Conservation (phyloP, 2,888 invertebrate species). For the Pheosia gnoma region DNA sequence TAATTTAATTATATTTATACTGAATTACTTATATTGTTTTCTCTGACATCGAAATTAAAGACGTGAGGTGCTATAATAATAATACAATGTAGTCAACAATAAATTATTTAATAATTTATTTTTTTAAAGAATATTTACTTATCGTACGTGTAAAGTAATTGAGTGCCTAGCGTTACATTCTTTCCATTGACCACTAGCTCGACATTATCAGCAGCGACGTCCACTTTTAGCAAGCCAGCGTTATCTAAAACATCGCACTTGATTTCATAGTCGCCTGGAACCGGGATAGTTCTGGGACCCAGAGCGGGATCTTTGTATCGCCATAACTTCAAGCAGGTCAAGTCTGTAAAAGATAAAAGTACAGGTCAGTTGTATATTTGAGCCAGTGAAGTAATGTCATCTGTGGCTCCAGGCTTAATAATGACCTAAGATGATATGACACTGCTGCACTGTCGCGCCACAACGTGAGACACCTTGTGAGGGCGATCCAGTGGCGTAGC, state of each 20-base stretch:
- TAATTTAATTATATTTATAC: slow-evolving; percentile 68
- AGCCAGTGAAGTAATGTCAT: no score
- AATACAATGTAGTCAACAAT: slow-evolving; percentile 32
- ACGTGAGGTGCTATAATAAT: slow-evolving; percentile 25
- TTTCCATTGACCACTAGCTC: slow-evolving; percentile 72
- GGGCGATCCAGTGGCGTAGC: no score
- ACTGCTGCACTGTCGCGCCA: no score
- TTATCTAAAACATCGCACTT: slow-evolving; percentile 84
- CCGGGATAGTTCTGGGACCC: slow-evolving; percentile 91
- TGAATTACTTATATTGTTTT: slow-evolving; percentile 13
- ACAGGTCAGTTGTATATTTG: not conserved
- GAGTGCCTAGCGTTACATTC: slow-evolving; percentile 76
- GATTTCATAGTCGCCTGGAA: slow-evolving; percentile 85
- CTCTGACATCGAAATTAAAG: not conserved
- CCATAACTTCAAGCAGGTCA: slow-evolving; percentile 87
- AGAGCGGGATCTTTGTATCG: slow-evolving; percentile 89
- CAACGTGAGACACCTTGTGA: no score
- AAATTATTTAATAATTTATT: slow-evolving; percentile 33
- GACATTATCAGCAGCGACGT: slow-evolving; percentile 71
- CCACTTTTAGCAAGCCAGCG: slow-evolving; percentile 78
- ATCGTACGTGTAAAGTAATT: slow-evolving; percentile 81
- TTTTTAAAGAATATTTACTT: slow-evolving; percentile 56
- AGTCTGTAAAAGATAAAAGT: slow-evolving; percentile 75
- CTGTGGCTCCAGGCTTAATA: no score
- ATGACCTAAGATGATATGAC: no score